A percentile compares a stretch with the other conserved stretches of the same genome.
Evolutionary conservation across 1,140 invertebrate genomes (phyloP).

Genomic region (Drosophila oshimai): DNA sequence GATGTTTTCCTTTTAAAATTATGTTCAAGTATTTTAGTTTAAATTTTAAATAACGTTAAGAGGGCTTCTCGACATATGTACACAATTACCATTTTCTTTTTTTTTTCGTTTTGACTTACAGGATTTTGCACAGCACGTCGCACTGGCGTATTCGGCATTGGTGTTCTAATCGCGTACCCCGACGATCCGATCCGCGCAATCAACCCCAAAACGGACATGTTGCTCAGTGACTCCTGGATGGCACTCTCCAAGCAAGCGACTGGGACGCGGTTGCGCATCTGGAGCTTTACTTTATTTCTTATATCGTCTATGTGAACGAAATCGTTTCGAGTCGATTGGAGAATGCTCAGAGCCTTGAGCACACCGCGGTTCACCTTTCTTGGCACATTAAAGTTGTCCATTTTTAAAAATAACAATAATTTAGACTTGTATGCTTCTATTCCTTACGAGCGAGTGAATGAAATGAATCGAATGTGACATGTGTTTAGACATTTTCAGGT

Average conservation of each 20-base stretch:
- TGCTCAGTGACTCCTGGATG: slow-evolving; percentile 30
- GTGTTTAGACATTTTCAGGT: background rate
- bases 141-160: background rate
- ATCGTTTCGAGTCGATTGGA: background rate
- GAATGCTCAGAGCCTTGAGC: background rate
- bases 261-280: background rate
- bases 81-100: no score
- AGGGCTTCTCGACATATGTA: no score
- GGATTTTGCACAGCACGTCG: background rate
- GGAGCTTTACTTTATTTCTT: background rate
- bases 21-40: no score
- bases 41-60: no score
- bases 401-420: background rate
- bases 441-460: background rate
- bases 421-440: background rate
- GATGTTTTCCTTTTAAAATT: no score
- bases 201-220: slow-evolving; percentile 20
- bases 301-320: background rate
- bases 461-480: background rate
- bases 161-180: background rate
- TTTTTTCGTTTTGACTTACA: no score
- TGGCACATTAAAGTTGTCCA: background rate
- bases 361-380: slow-evolving; percentile 1
- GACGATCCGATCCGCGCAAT: background rate
- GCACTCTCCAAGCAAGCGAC: background rate